Percentiles rank a stretch among this genome's conserved stretches.
phyloP scores from a whole-genome alignment of 2,113 vertebrate genomes.

The Spheniscus mendiculus region DNA sequence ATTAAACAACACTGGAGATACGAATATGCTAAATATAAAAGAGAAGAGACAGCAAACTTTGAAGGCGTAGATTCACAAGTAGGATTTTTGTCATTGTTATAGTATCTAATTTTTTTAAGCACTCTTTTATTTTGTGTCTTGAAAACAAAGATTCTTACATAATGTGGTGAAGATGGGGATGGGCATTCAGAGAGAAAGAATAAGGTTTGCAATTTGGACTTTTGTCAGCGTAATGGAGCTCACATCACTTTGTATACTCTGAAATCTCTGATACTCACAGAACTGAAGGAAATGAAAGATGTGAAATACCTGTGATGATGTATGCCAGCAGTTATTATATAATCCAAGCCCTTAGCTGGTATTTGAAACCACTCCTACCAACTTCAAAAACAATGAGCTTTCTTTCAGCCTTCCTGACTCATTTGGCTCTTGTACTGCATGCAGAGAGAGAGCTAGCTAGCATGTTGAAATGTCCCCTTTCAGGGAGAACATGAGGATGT shows the following conservation, averaged over 20 bases:
- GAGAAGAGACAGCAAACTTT: neutral
- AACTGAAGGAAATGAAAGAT: neutral
- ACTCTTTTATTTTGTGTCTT: neutral
- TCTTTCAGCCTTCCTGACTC: neutral
- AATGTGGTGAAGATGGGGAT: neutral
- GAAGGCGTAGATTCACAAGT: neutral
- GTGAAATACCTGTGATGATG: neutral
- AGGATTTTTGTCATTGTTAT: neutral
- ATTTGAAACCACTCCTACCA: neutral
- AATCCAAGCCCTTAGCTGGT: neutral
- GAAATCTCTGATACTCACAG: neutral
- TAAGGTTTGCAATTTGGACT: neutral
- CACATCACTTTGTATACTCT: neutral
- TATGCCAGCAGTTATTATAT: neutral
- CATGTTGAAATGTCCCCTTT: neutral
- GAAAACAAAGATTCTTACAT: neutral
- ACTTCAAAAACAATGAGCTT: neutral
- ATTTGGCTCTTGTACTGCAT: neutral
- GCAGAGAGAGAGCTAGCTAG: neutral
- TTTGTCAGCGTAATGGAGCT: neutral
- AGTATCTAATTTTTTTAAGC: neutral
- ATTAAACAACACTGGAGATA: slow-evolving; percentile 4
- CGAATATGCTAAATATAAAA: neutral
- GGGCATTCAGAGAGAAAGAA: neutral
- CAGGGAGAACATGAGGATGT: neutral